Conservation (phyloP, 1,140 invertebrate genomes). For the Pogonomyrmex californicus region DNA sequence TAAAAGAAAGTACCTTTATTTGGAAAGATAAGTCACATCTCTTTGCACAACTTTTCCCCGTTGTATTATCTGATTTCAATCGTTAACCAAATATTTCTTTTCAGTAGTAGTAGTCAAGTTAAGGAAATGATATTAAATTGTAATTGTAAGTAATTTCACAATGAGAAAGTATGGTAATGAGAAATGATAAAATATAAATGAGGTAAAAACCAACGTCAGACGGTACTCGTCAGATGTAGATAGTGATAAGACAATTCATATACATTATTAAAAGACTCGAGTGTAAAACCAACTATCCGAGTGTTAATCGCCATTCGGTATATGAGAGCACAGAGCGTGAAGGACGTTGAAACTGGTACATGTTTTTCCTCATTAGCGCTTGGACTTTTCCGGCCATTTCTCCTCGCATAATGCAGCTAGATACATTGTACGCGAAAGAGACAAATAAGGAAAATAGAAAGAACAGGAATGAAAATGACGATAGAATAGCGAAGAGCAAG, state of each 20-base stretch:
- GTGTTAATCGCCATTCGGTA: conserved; percentile 37
- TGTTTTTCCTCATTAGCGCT: conserved; percentile 68
- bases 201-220: background rate
- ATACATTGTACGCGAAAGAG: conserved; percentile 67
- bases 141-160: conserved; percentile 44
- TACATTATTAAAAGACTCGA: conserved; percentile 35
- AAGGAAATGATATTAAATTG: conserved; percentile 38
- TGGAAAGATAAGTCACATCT: conserved; percentile 55
- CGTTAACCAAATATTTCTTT: conserved; percentile 48
- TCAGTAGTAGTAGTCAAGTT: background rate
- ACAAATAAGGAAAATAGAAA: conserved; percentile 51
- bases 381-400: conserved; percentile 53
- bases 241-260: conserved; percentile 8
- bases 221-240: background rate
- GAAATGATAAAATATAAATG: background rate
- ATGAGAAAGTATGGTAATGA: background rate
- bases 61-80: conserved; percentile 40
- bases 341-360: conserved; percentile 19
- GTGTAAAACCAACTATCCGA: conserved; percentile 19
- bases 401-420: conserved; percentile 67
- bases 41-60: conserved; percentile 45
- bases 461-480: conserved; percentile 65
- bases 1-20: conserved; percentile 51
- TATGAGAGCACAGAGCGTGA: conserved; percentile 6
- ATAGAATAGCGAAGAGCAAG: conserved; percentile 56